Conservation (phyloP, 2,797 vertebrate species). For the Onychomys leucogaster region DNA sequence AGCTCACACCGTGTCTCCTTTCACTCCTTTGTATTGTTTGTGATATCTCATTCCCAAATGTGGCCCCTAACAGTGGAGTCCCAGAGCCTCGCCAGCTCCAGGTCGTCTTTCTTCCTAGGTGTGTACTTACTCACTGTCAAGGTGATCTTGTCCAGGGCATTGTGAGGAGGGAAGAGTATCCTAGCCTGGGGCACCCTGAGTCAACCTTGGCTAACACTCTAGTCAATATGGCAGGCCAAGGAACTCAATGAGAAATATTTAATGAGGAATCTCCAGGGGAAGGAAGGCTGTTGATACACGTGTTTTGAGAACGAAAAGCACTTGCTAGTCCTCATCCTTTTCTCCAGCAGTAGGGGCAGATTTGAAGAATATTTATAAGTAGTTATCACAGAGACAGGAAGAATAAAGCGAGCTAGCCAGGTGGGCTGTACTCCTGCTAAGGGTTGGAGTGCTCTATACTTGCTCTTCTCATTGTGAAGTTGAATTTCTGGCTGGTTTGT, state of each 20-base stretch:
- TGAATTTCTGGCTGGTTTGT: constrained; percentile 59
- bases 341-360: background rate
- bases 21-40: background rate
- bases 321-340: background rate
- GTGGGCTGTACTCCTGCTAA: background rate
- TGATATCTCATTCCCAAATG: background rate
- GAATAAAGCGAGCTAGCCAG: background rate
- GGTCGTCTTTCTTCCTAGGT: background rate
- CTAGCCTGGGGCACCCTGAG: background rate
- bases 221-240: background rate
- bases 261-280: constrained; percentile 5
- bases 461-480: constrained; percentile 53
- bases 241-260: constrained; percentile 15
- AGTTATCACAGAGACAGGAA: background rate
- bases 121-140: background rate
- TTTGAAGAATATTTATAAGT: constrained; percentile 32
- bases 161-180: background rate
- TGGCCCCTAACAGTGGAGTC: background rate
- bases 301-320: background rate
- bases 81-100: background rate
- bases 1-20: background rate
- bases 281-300: constrained; percentile 8
- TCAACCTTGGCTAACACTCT: background rate
- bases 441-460: background rate
- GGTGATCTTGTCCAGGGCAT: background rate